Evolutionary conservation across 2,888 invertebrate species (phyloP), one percentile per base, ranked within the genome.

Genomic region (Lycaena phlaeas): DNA sequence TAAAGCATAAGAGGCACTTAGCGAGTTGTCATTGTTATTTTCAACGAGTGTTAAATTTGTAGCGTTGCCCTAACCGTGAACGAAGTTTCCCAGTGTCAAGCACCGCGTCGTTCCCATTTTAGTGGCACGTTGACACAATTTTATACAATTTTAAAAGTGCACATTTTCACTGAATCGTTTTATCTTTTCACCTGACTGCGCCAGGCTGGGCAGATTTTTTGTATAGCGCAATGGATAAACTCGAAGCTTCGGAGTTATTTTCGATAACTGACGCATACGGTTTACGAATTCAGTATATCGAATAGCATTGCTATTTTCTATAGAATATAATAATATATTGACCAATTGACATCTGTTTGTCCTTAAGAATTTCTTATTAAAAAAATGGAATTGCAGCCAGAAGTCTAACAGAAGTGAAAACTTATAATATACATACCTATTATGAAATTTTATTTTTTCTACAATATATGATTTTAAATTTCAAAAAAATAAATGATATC

Each of bases 1-100:
- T 62, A 48, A 51, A 67, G 64, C 63, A 71, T 60, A 75, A 70
- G 68, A 72, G 64, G 64, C 73, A 75, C 74, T 77, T 75, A 73
- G 64, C 64, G 61, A 59, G 58, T 60, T 64, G 65, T 64, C 64
- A 68, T 65, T 69, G 66, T 74, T 65, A 53, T 64, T 58, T 65
- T 61, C 58, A 41, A 43, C 50, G 53, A 60, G 61, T 58, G 59
- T 56, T 51, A 51, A 51, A 51, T 38, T 45, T 43, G 36, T 39
- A 41, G 41, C 36, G 41, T 39, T 36, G 41, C 38, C 17, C 41
- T 39, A 47, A 42, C 40, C 38, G 43, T 45, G 29, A 40, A 41
- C 39, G 42, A 18, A 44, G 41, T 36, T 45, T 48, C 48, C 40
- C 30, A 43, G 38, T 45, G 44, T 45, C 49, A 39, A 38, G 45